Percentiles rank a stretch among this genome's conserved stretches.
Evolutionary conservation across 2,113 vertebrate species (phyloP).

Genomic region (Muscicapa adusta): DNA sequence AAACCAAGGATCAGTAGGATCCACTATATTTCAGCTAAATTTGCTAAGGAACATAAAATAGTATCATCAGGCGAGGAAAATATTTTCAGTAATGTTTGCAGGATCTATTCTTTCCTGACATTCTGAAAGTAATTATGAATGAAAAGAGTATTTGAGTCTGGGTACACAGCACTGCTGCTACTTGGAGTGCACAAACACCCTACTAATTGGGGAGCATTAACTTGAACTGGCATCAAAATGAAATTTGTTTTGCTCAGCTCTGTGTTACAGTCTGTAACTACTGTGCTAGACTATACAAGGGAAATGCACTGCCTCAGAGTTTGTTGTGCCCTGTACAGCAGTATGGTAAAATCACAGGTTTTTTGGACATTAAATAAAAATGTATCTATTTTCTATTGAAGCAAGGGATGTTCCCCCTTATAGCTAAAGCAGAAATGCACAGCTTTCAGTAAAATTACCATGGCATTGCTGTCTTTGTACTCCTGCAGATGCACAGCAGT

Average conservation of each 20-base stretch:
- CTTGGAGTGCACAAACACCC: not conserved
- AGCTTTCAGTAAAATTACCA: not conserved
- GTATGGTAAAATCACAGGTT: not conserved
- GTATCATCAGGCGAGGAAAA: not conserved
- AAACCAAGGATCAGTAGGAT: not conserved
- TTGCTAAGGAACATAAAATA: not conserved
- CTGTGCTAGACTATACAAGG: not conserved
- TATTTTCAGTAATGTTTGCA: not conserved
- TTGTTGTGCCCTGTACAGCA: not conserved
- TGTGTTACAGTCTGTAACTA: not conserved
- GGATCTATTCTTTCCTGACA: not conserved
- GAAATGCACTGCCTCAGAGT: not conserved
- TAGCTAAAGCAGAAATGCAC: not conserved
- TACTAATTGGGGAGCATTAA: not conserved
- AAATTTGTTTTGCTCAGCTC: not conserved
- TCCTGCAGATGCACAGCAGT: not conserved
- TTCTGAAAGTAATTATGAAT: not conserved
- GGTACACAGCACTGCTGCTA: not conserved
- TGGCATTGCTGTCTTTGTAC: not conserved
- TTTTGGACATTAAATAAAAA: not conserved
- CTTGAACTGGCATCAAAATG: not conserved
- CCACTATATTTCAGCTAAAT: not conserved
- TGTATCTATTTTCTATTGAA: not conserved
- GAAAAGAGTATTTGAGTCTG: not conserved
- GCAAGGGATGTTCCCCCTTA: not conserved